Percentiles rank a stretch among this genome's conserved stretches.
phyloP scores from a whole-genome alignment of 2,797 vertebrate genomes.

The Hypotaenidia philippensis region DNA sequence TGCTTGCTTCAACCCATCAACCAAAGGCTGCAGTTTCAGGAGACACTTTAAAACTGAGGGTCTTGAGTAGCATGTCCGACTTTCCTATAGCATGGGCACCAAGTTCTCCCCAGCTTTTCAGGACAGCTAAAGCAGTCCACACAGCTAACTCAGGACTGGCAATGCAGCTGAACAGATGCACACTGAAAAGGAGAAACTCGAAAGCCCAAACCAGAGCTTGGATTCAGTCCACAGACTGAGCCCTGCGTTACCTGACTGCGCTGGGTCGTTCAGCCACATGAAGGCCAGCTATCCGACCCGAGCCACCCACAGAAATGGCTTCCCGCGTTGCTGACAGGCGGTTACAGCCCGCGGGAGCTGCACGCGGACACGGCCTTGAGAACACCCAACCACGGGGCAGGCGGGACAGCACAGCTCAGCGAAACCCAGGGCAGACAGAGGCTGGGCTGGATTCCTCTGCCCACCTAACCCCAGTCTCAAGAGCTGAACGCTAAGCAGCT shows the following conservation, averaged over 20 bases:
- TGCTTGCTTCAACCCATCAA: background rate
- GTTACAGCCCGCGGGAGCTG: background rate
- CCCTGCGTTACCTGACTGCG: background rate
- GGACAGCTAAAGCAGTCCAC: background rate
- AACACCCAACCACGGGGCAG: background rate
- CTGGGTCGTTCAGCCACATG: background rate
- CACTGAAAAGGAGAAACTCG: background rate
- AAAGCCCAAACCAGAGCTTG: background rate
- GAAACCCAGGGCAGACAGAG: background rate
- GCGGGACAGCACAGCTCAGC: background rate
- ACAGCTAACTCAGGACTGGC: background rate
- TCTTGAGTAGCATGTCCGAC: fast-evolving
- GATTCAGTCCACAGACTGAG: background rate
- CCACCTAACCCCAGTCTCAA: background rate
- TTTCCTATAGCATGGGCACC: background rate
- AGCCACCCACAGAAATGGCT: background rate
- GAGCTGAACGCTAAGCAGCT: background rate
- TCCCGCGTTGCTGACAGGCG: fast-evolving
- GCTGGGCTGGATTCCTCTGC: background rate
- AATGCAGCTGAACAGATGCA: background rate
- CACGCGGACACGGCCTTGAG: background rate
- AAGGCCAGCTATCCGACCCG: background rate
- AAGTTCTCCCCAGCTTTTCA: background rate
- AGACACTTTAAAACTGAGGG: background rate
- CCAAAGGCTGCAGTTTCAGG: background rate